Evolutionary conservation across 37 sponge, comb jelly and placozoan species (phyloP).

Genomic region (Sycon ciliatum): DNA sequence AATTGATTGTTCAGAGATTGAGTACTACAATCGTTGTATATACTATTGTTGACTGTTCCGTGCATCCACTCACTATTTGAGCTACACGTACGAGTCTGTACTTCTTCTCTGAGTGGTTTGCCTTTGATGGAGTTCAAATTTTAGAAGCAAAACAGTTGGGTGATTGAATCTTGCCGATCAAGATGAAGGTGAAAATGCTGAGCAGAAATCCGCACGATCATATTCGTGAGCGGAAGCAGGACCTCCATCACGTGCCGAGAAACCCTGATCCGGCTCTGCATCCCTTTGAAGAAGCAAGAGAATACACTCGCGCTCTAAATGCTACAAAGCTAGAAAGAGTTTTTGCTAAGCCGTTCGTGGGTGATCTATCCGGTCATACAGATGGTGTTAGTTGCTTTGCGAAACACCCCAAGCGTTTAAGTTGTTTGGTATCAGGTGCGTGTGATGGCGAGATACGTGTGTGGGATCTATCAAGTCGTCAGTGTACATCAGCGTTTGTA

Average conservation of each 20-base stretch:
- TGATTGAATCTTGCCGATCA: too few species aligned
- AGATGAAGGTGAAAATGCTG: conserved; percentile 72
- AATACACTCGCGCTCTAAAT: conserved; percentile 88
- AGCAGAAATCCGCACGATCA: conserved; percentile 77
- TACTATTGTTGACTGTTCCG: too few species aligned
- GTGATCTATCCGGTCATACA: conserved; percentile 70
- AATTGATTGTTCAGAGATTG: too few species aligned
- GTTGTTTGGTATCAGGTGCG: conserved; percentile 55
- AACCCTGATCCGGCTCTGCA: conserved; percentile 82
- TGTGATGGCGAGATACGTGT: conserved; percentile 78
- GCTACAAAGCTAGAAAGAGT: conserved; percentile 91
- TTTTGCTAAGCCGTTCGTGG: conserved; percentile 95
- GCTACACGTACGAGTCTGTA: too few species aligned
- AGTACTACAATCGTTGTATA: too few species aligned
- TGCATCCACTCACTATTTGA: too few species aligned
- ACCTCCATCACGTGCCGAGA: conserved; percentile 71
- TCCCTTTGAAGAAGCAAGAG: conserved; percentile 73
- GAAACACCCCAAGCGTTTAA: conserved; percentile 74
- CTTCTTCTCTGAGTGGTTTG: too few species aligned
- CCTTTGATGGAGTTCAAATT: too few species aligned
- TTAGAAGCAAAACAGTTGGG: too few species aligned
- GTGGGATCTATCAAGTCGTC: conserved; percentile 64
- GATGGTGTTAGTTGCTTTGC: conserved; percentile 82
- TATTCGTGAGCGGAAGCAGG: conserved; percentile 54
- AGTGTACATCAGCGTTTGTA: conserved; percentile 35